Base-by-base conservation (phyloP, 2,888 invertebrate species). In the Chrysina gloriosa region DNA sequence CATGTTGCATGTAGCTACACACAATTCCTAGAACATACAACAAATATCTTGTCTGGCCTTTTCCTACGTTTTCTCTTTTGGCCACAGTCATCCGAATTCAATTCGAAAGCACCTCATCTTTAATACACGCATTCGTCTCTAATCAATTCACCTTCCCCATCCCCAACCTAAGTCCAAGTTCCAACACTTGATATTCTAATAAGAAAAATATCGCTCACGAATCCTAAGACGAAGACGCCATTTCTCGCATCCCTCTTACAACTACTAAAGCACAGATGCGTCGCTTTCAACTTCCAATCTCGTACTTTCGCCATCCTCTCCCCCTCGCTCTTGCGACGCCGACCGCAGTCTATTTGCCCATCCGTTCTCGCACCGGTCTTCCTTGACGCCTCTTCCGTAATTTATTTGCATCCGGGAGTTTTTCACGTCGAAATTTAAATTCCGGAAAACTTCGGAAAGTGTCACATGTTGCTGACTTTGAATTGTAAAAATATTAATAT, bases 401-500 rank as follows among this genome's bases (percentile, higher is more conserved):
- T 58, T 58, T 58, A 58, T 58, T 58, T 58, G 36, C 52, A 45
- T 45, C 19, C 9, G 45, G 39, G 25, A 58, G 39, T 58, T 58
- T 58, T 58, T 58, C 58, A 58, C 58, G 25, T 58, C 16, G 58
- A 58, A 58, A 58, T 58, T 58, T 58, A 58, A 58, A 58, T 58
- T 58, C 58, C 39, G 58, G 39, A 58, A 58, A 58, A 58, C 39
- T 58, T 58, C 63, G 19, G 63, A 47, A 63, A 36, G 39, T 64
- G 64, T 64, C 64, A 64, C 64, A 50, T 50, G 50, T 64, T 48
- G 48, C 50, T 50, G 64, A 64, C 47, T 64, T 64, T 64, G 64
- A 64, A 64, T 64, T 64, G 64, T 64, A 64, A 64, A 64, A 64
- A 64, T 64, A 64, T 64, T 64, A 64, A 64, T 64, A 64, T 48